Conservation (phyloP, 2,797 vertebrate species). For the Amphiprion clarkii region DNA sequence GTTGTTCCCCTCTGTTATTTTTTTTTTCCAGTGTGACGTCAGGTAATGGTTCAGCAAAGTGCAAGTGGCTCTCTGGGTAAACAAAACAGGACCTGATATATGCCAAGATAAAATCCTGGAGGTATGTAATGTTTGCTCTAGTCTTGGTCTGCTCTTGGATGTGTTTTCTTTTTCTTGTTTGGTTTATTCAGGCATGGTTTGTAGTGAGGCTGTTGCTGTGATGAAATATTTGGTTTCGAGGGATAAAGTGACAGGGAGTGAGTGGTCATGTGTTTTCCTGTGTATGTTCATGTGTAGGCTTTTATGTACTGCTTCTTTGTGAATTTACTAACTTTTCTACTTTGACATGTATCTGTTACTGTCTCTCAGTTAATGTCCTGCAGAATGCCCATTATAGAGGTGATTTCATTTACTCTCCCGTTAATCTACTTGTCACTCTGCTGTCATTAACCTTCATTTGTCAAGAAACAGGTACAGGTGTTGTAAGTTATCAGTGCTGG, state of each 20-base stretch:
- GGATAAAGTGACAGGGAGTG: not conserved
- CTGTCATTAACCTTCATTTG: constrained; percentile 34
- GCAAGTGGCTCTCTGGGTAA: constrained; percentile 25
- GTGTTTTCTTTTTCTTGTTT: constrained; percentile 33
- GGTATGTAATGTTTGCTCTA: constrained; percentile 31
- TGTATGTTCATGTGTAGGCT: not conserved
- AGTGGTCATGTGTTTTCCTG: not conserved
- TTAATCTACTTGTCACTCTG: constrained; percentile 44
- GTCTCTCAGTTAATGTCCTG: not conserved
- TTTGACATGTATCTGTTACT: not conserved
- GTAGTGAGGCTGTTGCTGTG: not conserved
- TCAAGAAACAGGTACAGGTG: constrained; percentile 9
- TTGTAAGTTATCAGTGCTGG: constrained; percentile 26
- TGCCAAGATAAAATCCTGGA: constrained; percentile 33
- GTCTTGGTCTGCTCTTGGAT: constrained; percentile 13
- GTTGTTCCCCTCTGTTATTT: constrained; percentile 38
- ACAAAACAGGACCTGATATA: constrained; percentile 45
- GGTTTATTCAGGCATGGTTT: constrained; percentile 20
- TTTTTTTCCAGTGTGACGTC: constrained; percentile 20
- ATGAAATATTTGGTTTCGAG: constrained; percentile 24
- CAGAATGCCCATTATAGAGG: constrained; percentile 12
- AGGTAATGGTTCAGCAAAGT: constrained; percentile 45
- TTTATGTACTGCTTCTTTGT: not conserved
- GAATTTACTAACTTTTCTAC: not conserved
- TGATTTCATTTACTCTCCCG: constrained; percentile 25